A percentile compares a stretch with the other conserved stretches of the same genome.
These are phyloP conservation scores for Trichogramma evanescens DNA, from an alignment of 2,888 invertebrate species.

Conservation along the genomic window DNA sequence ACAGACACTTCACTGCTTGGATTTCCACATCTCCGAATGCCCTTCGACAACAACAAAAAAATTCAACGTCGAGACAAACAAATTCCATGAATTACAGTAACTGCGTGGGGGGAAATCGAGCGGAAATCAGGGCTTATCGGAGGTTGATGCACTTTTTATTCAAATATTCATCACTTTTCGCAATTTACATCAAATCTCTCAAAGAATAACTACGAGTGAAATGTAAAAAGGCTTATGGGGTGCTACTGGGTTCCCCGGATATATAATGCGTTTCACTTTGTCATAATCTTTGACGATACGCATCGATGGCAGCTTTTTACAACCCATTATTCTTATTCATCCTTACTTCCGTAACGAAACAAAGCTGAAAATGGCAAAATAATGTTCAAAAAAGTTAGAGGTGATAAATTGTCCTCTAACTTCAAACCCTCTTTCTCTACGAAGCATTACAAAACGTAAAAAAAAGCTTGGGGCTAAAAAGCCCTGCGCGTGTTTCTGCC, in stretches of 20 bases:
- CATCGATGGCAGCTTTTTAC: too few relatives aligned
- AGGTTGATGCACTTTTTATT: not conserved
- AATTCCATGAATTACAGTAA: not conserved
- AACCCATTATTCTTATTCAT: not conserved
- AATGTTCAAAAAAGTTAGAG: too few relatives aligned
- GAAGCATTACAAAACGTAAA: too few relatives aligned
- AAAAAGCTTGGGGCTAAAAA: too few relatives aligned
- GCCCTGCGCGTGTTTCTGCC: too few relatives aligned
- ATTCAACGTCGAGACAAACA: not conserved
- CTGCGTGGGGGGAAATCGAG: too few relatives aligned
- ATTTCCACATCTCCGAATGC: conserved; percentile 21
- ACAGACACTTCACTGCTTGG: conserved; percentile 15
- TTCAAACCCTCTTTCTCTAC: too few relatives aligned
- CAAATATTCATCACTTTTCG: not conserved
- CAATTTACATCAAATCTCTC: not conserved
- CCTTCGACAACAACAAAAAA: not conserved
- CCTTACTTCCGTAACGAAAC: conserved; percentile 10
- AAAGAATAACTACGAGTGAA: not conserved
- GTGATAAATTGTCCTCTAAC: too few relatives aligned
- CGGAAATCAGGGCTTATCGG: too few relatives aligned
- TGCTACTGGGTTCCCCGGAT: not conserved
- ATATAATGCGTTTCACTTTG: too few relatives aligned
- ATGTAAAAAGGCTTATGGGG: not conserved
- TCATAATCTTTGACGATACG: too few relatives aligned
- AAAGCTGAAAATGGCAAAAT: not conserved